These are phyloP conservation scores for crab-eating macaque (Macaca fascicularis) DNA, from an alignment of 2,113 vertebrate species.

Conservation along the genomic window T2T-MFA8v1.1 NC_088375.1:202064501-202065000, in stretches of 20 bases:
- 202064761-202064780: not conserved
- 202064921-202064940: too few relatives aligned
- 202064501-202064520: not conserved
- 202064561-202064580: not conserved
- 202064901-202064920: too few relatives aligned
- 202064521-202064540: not conserved
- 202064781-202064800: not conserved
- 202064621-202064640: not conserved
- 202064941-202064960: too few relatives aligned
- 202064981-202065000: too few relatives aligned
- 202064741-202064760: not conserved
- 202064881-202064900: not conserved
- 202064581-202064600: not conserved
- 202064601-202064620: not conserved
- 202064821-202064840: not conserved
- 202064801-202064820: not conserved
- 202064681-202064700: not conserved
- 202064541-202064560: not conserved
- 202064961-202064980: too few relatives aligned
- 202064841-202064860: not conserved
- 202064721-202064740: not conserved
- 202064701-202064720: not conserved
- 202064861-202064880: not conserved
- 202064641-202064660: not conserved
- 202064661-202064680: not conserved